These are phyloP conservation scores for Hemiprocne comata DNA, from an alignment of 2,113 vertebrate genomes.

Conservation along the genomic window DNA sequence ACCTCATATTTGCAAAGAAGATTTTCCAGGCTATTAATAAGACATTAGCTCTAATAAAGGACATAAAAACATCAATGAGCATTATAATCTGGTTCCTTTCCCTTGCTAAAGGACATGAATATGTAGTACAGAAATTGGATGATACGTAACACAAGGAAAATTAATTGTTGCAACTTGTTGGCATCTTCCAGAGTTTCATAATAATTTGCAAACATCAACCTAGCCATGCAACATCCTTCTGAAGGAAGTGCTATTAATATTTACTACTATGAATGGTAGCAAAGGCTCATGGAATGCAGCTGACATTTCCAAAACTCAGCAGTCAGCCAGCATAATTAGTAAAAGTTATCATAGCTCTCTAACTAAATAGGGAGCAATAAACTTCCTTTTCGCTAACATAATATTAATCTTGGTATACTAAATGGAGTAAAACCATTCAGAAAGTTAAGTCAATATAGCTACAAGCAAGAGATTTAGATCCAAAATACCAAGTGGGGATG, in stretches of 20 bases:
- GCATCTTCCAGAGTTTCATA: background rate
- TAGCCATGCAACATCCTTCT: background rate
- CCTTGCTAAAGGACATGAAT: background rate
- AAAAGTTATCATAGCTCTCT: background rate
- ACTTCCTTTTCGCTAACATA: background rate
- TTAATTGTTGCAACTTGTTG: background rate
- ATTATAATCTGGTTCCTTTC: background rate
- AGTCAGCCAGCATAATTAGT: background rate
- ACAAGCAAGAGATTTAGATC: background rate
- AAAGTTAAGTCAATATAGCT: background rate
- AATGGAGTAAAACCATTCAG: background rate
- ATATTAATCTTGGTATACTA: background rate
- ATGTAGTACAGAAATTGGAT: background rate
- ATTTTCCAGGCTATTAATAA: conserved; percentile 40
- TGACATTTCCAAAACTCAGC: background rate
- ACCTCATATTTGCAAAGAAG: background rate
- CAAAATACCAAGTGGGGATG: background rate
- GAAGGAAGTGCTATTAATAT: background rate
- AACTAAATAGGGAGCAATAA: background rate
- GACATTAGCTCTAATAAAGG: background rate
- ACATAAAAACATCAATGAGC: background rate
- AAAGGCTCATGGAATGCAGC: background rate
- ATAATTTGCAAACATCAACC: background rate
- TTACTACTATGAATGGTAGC: background rate
- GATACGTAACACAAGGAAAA: background rate